phyloP scores from a whole-genome alignment of 2,888 invertebrate genomes.

The Drosophila macrospina region DNA sequence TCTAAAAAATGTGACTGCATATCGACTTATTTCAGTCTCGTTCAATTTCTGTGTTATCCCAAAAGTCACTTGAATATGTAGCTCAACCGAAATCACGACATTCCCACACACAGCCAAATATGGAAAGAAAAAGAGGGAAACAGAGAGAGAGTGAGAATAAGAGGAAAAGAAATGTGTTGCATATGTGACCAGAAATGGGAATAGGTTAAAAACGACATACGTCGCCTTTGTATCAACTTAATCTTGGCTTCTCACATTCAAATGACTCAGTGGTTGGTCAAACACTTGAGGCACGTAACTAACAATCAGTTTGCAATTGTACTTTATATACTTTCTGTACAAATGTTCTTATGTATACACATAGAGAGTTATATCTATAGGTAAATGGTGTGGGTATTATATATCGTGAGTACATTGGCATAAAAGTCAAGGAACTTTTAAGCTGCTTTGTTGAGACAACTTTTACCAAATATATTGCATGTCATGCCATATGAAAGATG shows the following conservation, averaged over 20 bases:
- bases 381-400: constrained; percentile 25
- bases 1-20: constrained; percentile 38
- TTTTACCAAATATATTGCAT: constrained; percentile 66
- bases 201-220: constrained; percentile 37
- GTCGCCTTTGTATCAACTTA: constrained; percentile 24
- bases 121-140: constrained; percentile 11
- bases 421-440: constrained; percentile 73
- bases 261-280: constrained; percentile 44
- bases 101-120: constrained; percentile 41
- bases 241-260: constrained; percentile 27
- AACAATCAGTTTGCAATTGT: constrained; percentile 40
- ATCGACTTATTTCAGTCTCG: constrained; percentile 8
- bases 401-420: constrained; percentile 37
- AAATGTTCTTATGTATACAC: constrained; percentile 11
- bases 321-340: constrained; percentile 20
- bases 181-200: constrained; percentile 48
- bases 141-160: neutral
- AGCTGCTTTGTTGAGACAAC: constrained; percentile 63
- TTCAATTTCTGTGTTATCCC: constrained; percentile 6
- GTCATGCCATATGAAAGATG: constrained; percentile 70
- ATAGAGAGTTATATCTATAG: constrained; percentile 6
- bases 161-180: constrained; percentile 25
- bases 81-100: constrained; percentile 34
- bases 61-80: constrained; percentile 37
- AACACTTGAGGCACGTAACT: constrained; percentile 50